phyloP scores from a whole-genome alignment of 2,888 invertebrate species.

The Orthosia cruda region DNA sequence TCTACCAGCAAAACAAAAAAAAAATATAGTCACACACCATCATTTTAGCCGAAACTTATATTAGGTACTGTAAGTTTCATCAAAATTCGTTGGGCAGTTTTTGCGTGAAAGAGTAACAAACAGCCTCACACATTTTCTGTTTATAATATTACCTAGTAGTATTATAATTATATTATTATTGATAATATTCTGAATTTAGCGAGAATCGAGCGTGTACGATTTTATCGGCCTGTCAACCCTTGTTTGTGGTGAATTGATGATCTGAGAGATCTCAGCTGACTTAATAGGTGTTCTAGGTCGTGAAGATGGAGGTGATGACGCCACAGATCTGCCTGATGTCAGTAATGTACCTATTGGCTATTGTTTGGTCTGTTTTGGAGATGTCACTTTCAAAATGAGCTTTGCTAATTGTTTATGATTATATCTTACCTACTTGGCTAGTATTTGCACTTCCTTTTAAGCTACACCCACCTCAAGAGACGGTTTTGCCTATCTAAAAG shows the following conservation, averaged over 20 bases:
- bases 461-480: not conserved
- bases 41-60: no score
- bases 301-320: not conserved
- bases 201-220: slow-evolving; percentile 8
- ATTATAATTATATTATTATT: no score
- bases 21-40: no score
- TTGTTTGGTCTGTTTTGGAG: slow-evolving; percentile 17
- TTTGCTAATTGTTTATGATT: slow-evolving; percentile 32
- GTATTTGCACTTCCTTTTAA: slow-evolving; percentile 27
- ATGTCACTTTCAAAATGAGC: slow-evolving; percentile 9
- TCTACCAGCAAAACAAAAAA: no score
- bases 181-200: slow-evolving; percentile 28
- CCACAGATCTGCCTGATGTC: slow-evolving; percentile 23
- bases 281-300: slow-evolving; percentile 20
- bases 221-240: slow-evolving; percentile 52
- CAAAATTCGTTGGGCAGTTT: no score
- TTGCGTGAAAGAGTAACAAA: no score
- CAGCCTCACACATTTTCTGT: no score
- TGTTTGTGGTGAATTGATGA: slow-evolving; percentile 50
- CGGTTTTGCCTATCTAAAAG: no score
- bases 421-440: not conserved
- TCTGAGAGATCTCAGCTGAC: slow-evolving; percentile 1
- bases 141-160: no score
- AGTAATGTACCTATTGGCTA: not conserved
- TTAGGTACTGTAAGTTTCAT: no score